These are phyloP conservation scores for Subanguina moxae DNA, from an alignment of 1,140 invertebrate genomes.

Conservation along the genomic window DNA sequence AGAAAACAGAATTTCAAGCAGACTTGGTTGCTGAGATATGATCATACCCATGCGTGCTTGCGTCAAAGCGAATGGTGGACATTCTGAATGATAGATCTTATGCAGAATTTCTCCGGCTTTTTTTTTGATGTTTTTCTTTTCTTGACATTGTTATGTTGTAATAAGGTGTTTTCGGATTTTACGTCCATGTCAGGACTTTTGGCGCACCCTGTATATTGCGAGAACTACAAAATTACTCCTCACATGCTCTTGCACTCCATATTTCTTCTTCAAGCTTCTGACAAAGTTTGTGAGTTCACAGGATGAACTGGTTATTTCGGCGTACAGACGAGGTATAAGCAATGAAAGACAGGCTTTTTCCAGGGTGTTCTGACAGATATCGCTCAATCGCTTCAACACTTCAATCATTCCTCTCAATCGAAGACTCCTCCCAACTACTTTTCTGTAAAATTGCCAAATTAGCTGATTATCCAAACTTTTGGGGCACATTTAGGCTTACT, in stretches of 20 bases:
- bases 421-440: slow-evolving; percentile 19
- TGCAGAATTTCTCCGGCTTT: too few relatives aligned
- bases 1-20: too few relatives aligned
- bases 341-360: slow-evolving; percentile 30
- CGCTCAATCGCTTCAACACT: slow-evolving; percentile 6
- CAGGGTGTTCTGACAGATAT: slow-evolving; percentile 1
- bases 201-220: too few relatives aligned
- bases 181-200: too few relatives aligned
- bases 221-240: neutral
- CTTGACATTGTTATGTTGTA: too few relatives aligned
- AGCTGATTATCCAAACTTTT: neutral
- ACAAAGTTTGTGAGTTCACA: neutral
- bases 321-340: slow-evolving; percentile 16
- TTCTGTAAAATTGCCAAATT: neutral
- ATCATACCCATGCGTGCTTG: too few relatives aligned
- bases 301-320: slow-evolving; percentile 2
- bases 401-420: slow-evolving; percentile 22
- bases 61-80: too few relatives aligned
- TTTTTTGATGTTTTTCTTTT: too few relatives aligned
- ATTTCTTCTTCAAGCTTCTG: neutral
- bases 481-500: neutral
- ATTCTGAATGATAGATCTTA: too few relatives aligned
- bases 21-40: too few relatives aligned
- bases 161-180: too few relatives aligned
- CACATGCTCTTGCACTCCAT: slow-evolving; percentile 1